These are phyloP conservation scores for Tympanoctomys barrerae DNA, from an alignment of 2,797 vertebrate species.

Conservation along the genomic window DNA sequence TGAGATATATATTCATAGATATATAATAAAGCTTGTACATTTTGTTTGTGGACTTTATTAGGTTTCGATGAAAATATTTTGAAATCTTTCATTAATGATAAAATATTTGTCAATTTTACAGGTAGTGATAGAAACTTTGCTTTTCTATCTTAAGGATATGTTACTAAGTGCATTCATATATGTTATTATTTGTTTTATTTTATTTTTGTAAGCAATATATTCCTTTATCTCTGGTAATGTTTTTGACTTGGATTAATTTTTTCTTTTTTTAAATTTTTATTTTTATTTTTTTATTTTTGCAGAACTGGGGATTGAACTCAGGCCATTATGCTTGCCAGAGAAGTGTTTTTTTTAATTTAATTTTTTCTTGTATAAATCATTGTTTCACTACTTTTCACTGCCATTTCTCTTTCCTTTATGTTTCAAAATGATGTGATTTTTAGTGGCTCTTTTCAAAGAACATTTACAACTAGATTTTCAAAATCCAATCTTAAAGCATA, in stretches of 20 bases:
- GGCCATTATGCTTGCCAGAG: too few species aligned
- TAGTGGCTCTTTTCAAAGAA: background rate
- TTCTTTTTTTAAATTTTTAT: too few species aligned
- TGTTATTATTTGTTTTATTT: constrained; percentile 9
- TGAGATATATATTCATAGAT: background rate
- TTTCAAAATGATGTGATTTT: background rate
- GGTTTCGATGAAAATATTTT: constrained; percentile 21
- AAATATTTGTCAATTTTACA: constrained; percentile 7
- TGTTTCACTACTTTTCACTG: background rate
- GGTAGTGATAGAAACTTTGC: background rate
- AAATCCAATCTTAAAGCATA: background rate
- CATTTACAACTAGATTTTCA: background rate
- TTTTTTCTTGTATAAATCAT: constrained; percentile 44
- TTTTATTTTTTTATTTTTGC: too few species aligned
- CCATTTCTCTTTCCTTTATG: background rate
- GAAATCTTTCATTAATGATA: background rate
- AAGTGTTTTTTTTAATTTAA: too few species aligned
- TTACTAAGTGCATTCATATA: background rate
- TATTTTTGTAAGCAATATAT: background rate
- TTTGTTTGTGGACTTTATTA: background rate
- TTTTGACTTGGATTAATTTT: background rate
- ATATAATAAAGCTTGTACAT: background rate
- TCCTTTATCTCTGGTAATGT: background rate
- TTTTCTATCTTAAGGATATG: background rate
- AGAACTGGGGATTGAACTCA: too few species aligned